These are phyloP conservation scores for Orbicella faveolata DNA, from an alignment of 64 coral and sea anemone genomes.

Conservation along the genomic window DNA sequence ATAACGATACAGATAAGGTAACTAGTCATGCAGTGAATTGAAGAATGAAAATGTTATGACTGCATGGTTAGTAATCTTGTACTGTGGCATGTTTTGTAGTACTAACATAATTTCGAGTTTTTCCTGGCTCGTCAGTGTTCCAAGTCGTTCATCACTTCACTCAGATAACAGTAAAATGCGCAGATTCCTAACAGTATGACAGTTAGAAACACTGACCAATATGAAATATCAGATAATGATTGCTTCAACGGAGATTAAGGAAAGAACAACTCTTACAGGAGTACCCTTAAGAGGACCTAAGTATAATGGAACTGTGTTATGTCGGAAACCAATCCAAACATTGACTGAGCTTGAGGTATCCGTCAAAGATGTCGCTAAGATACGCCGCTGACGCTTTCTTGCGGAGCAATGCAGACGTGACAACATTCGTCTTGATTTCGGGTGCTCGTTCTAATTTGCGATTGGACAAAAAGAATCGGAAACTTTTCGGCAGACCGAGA, in stretches of 20 bases:
- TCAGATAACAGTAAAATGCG: not conserved
- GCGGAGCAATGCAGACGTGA: too few relatives aligned
- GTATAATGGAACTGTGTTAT: too few relatives aligned
- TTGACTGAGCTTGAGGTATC: too few relatives aligned
- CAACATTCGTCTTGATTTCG: too few relatives aligned
- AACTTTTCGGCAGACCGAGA: too few relatives aligned
- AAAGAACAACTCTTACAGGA: not conserved
- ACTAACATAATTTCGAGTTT: conserved; percentile 8
- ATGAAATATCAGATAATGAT: not conserved
- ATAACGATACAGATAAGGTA: not conserved
- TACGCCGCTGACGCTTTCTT: too few relatives aligned
- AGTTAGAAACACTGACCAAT: not conserved
- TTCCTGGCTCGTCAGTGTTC: not conserved
- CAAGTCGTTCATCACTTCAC: not conserved
- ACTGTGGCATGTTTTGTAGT: not conserved
- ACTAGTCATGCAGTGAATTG: not conserved
- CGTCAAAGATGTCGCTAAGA: too few relatives aligned
- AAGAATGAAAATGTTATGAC: not conserved
- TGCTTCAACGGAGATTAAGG: not conserved
- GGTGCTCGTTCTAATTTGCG: too few relatives aligned
- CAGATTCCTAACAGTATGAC: not conserved
- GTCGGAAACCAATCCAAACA: too few relatives aligned
- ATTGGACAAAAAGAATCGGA: too few relatives aligned
- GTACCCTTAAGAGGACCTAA: too few relatives aligned
- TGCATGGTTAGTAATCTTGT: not conserved